Evolutionary conservation across 1,140 invertebrate genomes (phyloP).

Genomic region (Limonius californicus): DNA sequence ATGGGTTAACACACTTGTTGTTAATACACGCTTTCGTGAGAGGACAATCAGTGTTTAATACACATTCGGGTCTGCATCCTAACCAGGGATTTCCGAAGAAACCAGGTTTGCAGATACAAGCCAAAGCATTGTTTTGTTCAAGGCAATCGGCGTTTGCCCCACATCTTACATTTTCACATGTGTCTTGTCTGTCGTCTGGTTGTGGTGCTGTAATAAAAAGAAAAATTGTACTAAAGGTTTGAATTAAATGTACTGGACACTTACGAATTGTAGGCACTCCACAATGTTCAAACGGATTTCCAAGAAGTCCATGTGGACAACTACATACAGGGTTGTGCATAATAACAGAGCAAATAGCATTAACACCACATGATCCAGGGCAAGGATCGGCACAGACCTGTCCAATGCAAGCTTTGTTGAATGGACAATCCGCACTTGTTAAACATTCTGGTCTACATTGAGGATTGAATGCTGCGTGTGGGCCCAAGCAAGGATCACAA

Average conservation of each 20-base stretch:
- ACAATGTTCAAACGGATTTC: conserved; percentile 81
- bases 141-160: conserved; percentile 73
- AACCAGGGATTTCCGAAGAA: conserved; percentile 73
- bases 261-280: conserved; percentile 50
- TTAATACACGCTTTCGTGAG: conserved; percentile 68
- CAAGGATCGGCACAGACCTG: conserved; percentile 77
- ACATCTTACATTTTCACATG: conserved; percentile 63
- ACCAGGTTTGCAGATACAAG: conserved; percentile 62
- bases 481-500: conserved; percentile 70
- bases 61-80: conserved; percentile 72
- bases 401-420: conserved; percentile 71
- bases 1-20: conserved; percentile 77
- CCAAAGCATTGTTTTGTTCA: conserved; percentile 52
- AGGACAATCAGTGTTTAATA: conserved; percentile 72
- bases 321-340: conserved; percentile 74
- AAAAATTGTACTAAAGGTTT: conserved; percentile 38
- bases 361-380: conserved; percentile 74
- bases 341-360: conserved; percentile 71
- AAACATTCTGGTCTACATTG: conserved; percentile 74
- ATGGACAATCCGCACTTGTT: conserved; percentile 71
- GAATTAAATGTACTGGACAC: conserved; percentile 26
- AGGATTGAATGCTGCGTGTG: conserved; percentile 63
- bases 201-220: conserved; percentile 36
- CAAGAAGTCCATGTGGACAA: conserved; percentile 66
- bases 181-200: conserved; percentile 53